These are phyloP conservation scores for Drosophila eohydei DNA, from an alignment of 2,888 invertebrate genomes.

Conservation along the genomic window DNA sequence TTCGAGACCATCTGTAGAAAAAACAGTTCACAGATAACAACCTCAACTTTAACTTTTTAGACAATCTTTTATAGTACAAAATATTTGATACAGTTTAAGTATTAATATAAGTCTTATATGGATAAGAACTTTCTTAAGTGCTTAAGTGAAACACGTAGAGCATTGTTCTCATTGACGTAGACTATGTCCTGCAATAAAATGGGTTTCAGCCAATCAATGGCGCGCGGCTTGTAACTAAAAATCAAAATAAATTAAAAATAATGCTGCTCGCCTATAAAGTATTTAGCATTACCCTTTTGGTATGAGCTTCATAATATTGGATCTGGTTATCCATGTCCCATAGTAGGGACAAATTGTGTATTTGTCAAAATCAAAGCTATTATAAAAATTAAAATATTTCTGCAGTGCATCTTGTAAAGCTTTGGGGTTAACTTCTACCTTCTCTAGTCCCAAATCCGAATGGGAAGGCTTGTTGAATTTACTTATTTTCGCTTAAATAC, in stretches of 20 bases:
- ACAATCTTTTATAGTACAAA: too few relatives aligned
- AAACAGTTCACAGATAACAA: background rate
- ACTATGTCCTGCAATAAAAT: constrained; percentile 1
- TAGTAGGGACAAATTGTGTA: background rate
- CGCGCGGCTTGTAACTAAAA: background rate
- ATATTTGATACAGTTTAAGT: background rate
- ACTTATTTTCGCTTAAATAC: background rate
- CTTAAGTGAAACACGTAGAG: background rate
- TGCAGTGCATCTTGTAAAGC: background rate
- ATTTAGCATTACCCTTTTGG: background rate
- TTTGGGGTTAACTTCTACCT: background rate
- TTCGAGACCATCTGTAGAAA: background rate
- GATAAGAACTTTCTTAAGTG: background rate
- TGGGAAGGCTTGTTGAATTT: background rate
- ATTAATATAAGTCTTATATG: background rate
- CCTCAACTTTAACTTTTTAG: too few relatives aligned
- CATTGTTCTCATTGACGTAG: background rate
- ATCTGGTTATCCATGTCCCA: background rate
- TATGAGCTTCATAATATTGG: background rate
- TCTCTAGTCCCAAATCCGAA: background rate
- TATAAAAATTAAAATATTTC: constrained; percentile 3
- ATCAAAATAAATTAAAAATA: background rate
- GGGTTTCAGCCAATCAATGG: background rate
- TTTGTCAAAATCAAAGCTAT: background rate
- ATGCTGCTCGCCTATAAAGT: background rate